Conservation (phyloP, 1,140 invertebrate genomes). For the Spodoptera frugiperda region DNA sequence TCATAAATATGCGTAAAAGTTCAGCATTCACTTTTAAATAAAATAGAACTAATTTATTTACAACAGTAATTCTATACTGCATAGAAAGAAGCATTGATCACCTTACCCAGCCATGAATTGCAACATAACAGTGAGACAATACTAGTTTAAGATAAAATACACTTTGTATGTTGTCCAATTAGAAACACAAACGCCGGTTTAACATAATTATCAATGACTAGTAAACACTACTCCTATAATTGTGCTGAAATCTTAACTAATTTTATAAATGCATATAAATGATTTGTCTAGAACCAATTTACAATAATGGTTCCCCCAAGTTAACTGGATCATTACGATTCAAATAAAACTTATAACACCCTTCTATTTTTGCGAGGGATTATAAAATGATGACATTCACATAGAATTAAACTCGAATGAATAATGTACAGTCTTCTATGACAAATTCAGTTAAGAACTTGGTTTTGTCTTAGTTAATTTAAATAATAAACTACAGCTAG, state of each 20-base stretch:
- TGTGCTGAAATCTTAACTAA: background rate
- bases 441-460: slow-evolving; percentile 33
- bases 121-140: too few relatives aligned
- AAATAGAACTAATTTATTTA: too few relatives aligned
- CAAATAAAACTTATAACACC: too few relatives aligned
- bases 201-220: slow-evolving; percentile 38
- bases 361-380: background rate
- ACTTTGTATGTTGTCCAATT: background rate
- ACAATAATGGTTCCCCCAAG: background rate
- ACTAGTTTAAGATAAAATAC: too few relatives aligned
- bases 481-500: slow-evolving; percentile 4
- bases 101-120: too few relatives aligned
- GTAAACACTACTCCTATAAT: slow-evolving; percentile 5
- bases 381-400: background rate
- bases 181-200: background rate
- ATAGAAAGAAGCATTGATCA: too few relatives aligned
- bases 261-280: slow-evolving; percentile 44
- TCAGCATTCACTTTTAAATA: background rate
- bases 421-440: slow-evolving; percentile 42
- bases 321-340: too few relatives aligned
- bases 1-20: slow-evolving; percentile 6
- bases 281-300: slow-evolving; percentile 21
- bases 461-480: slow-evolving; percentile 25
- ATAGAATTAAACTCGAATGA: slow-evolving; percentile 18
- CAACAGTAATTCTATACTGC: too few relatives aligned